Percentiles rank a stretch among this genome's conserved stretches.
Evolutionary conservation across 2,888 invertebrate species (phyloP).

Genomic region (Drosophila kokeensis): DNA sequence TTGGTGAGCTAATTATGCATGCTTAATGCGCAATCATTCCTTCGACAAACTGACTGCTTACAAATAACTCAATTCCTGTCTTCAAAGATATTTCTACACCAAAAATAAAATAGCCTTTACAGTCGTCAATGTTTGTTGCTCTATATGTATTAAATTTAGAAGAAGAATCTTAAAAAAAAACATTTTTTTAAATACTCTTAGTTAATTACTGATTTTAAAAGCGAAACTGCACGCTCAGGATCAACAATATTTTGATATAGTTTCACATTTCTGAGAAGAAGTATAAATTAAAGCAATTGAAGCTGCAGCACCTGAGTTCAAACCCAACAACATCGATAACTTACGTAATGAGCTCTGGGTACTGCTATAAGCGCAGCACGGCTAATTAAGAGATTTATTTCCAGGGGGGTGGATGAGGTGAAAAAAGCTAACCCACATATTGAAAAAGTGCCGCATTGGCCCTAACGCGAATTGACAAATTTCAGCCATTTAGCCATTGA

Average conservation of each 20-base stretch:
- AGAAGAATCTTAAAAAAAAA: background rate
- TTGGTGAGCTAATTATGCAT: background rate
- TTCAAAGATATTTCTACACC: background rate
- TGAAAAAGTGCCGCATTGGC: conserved; percentile 71
- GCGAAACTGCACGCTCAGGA: too few species aligned
- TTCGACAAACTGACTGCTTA: background rate
- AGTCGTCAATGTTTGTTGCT: background rate
- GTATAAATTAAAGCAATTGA: background rate
- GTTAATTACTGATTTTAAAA: too few species aligned
- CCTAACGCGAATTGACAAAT: conserved; percentile 76
- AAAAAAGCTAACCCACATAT: conserved; percentile 2
- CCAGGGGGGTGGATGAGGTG: conserved; percentile 13
- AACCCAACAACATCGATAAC: background rate
- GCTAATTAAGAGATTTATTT: conserved; percentile 66
- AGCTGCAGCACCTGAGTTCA: conserved; percentile 1
- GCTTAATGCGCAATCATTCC: background rate
- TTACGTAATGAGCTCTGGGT: conserved; percentile 22
- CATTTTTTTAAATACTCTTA: too few species aligned
- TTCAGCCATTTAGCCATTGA: conserved; percentile 68
- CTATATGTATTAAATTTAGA: background rate
- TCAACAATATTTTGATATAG: background rate
- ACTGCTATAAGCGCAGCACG: conserved; percentile 28
- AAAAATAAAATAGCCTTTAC: background rate
- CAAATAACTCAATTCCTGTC: background rate
- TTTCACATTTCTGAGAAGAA: background rate